phyloP scores from a whole-genome alignment of 1,140 invertebrate species.

The Anadara kagoshimensis region DNA sequence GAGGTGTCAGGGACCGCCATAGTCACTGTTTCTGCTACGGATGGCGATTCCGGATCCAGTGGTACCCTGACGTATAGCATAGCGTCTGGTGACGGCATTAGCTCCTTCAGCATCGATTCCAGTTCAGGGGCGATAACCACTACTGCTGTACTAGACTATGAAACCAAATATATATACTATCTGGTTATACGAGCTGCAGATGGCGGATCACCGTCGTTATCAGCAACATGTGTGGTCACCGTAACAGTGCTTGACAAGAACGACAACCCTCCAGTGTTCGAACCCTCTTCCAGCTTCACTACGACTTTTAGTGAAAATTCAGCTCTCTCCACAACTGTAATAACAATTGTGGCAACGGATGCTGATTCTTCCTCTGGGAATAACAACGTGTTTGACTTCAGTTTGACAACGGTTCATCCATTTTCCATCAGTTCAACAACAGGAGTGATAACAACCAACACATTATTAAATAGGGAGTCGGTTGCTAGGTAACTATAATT shows the following conservation, averaged over 20 bases:
- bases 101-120: conserved; percentile 32
- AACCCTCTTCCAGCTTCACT: conserved; percentile 37
- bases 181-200: conserved; percentile 46
- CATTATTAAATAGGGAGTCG: conserved; percentile 39
- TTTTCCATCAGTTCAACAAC: conserved; percentile 47
- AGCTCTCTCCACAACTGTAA: conserved; percentile 25
- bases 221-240: conserved; percentile 26
- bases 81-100: conserved; percentile 34
- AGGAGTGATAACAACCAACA: conserved; percentile 49
- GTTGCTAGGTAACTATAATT: conserved; percentile 2
- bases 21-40: conserved; percentile 34
- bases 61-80: conserved; percentile 37
- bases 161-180: conserved; percentile 79
- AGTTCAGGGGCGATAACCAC: conserved; percentile 41
- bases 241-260: conserved; percentile 48
- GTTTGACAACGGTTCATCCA: conserved; percentile 4
- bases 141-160: conserved; percentile 82
- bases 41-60: conserved; percentile 44
- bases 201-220: conserved; percentile 37
- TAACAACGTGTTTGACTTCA: conserved; percentile 41
- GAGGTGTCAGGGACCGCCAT: conserved; percentile 10
- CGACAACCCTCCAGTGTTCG: conserved; percentile 57
- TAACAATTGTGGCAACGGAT: conserved; percentile 46
- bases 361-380: conserved; percentile 26
- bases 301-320: conserved; percentile 35